phyloP scores from a whole-genome alignment of 2,888 invertebrate species.

The Cistogaster globosa region DNA sequence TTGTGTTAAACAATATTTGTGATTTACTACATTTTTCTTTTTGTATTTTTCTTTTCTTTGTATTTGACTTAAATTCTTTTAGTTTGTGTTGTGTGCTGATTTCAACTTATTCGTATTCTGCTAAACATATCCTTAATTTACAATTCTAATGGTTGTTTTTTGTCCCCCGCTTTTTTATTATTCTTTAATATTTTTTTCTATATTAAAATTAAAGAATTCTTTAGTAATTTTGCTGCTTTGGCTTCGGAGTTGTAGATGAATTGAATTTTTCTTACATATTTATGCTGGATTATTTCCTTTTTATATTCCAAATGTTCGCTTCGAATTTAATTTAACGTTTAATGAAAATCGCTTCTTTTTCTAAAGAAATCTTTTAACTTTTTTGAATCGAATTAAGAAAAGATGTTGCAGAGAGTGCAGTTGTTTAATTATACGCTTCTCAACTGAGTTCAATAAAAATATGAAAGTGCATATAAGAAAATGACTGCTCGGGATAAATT shows the following conservation, averaged over 20 bases:
- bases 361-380: conserved; percentile 17
- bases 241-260: conserved; percentile 39
- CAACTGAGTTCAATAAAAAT: background rate
- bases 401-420: conserved; percentile 54
- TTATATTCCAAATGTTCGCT: conserved; percentile 15
- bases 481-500: background rate
- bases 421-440: conserved; percentile 32
- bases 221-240: conserved; percentile 30
- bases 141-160: conserved; percentile 58
- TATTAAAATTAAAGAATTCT: conserved; percentile 37
- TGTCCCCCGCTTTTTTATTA: background rate
- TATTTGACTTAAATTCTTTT: conserved; percentile 57
- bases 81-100: conserved; percentile 17
- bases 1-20: conserved; percentile 29
- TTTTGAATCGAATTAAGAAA: conserved; percentile 37
- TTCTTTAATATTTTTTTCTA: background rate
- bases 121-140: conserved; percentile 59
- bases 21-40: conserved; percentile 41
- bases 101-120: conserved; percentile 30
- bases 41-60: background rate
- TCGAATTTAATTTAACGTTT: background rate
- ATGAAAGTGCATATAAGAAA: background rate
- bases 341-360: conserved; percentile 44
- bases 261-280: conserved; percentile 29
- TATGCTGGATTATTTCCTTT: conserved; percentile 40